Percentiles rank a stretch among this genome's conserved stretches.
Conservation (phyloP, 92 coral and sea anemone species). For the Bergia sp. region DNA sequence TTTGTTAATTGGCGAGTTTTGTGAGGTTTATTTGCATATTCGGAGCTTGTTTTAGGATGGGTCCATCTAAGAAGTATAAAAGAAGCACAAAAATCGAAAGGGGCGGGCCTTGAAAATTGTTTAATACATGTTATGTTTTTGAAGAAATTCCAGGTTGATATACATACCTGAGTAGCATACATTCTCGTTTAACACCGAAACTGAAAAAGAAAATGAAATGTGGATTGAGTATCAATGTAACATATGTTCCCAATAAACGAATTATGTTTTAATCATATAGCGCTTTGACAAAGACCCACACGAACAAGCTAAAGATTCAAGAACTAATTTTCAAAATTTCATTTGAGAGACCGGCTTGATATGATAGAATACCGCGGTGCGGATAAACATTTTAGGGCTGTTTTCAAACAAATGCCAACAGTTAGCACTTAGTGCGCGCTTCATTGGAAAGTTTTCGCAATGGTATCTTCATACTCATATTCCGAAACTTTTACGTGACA, state of each 20-base stretch:
- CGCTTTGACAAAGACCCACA: not conserved
- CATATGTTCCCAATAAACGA: not conserved
- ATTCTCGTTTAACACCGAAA: not conserved
- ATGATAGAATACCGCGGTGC: no score
- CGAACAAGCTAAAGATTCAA: not conserved
- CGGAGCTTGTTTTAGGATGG: no score
- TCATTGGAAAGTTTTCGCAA: not conserved
- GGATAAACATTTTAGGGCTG: no score
- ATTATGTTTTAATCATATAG: no score
- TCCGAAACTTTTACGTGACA: no score
- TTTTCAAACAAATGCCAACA: no score
- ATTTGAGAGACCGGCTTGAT: no score
- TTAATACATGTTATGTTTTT: not conserved
- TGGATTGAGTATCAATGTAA: not conserved
- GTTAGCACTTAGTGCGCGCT: not conserved
- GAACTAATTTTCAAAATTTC: not conserved
- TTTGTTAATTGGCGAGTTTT: no score
- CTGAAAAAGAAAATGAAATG: not conserved
- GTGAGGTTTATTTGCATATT: no score
- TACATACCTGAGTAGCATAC: constrained; percentile 3
- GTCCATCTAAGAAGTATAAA: no score
- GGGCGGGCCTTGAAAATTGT: not conserved
- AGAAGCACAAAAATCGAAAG: no score
- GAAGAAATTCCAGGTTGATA: not conserved
- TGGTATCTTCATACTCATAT: no score